Evolutionary conservation across 1,140 invertebrate species (phyloP), one percentile per base, ranked within the genome.

Genomic region (Psix sp.): DNA sequence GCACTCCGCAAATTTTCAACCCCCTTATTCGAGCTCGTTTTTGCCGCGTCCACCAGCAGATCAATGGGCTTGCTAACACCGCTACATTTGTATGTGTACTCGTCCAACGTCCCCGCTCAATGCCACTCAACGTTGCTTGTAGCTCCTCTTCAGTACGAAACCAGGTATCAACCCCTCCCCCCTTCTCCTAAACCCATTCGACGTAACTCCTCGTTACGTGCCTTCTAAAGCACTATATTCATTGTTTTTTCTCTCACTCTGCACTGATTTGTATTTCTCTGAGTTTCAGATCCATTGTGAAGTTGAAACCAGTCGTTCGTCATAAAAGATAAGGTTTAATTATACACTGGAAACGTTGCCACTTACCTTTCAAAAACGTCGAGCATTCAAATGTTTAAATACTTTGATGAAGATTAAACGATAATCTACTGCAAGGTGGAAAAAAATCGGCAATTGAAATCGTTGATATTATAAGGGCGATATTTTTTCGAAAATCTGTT

Each of bases 1-100:
- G 80, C 81, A 84, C 82, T 86, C 81, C 84, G 83, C 83, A 86
- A 87, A 86, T 86, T 85, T 86, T 83, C 82, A 82, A 81, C 76
- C 82, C 77, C 80, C 81, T 77, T 80, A 82, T 84, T 81, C 80
- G 76, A 82, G 83, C 78, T 85, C 83, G 80, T 85, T 86, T 86
- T 85, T 84, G 84, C 82, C 79, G 79, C 80, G 81, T 82, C 81
- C 82, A 81, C 80, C 80, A 79, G 78, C 84, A 86, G 85, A 86
- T 87, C 86, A 86, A 86, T 86, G 86, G 83, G 85, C 82, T 84
- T 86, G 85, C 84, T 86, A 86, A 86, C 86, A 84, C 83, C 82
- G 59, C 76, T 84, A 82, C 76, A 67, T 74, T 74, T 67, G 81
- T 84, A 86, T 84, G 80, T 82, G 77, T 84, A 80, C 81, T 80